phyloP scores from a whole-genome alignment of 1,140 invertebrate genomes.

The Eumaeus atala region DNA sequence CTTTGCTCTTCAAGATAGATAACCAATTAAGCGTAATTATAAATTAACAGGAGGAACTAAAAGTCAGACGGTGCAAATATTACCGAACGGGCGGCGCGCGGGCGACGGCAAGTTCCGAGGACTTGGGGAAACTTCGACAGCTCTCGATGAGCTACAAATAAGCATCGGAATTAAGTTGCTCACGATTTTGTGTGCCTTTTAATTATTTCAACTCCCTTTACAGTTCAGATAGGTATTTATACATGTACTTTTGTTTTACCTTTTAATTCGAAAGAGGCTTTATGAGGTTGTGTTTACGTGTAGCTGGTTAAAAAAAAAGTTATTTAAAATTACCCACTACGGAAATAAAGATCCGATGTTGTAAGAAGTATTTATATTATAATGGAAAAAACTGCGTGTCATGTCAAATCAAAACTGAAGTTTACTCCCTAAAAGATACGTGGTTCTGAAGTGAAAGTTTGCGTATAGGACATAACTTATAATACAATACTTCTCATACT shows the following conservation, averaged over 20 bases:
- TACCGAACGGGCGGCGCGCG: constrained; percentile 27
- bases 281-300: no score
- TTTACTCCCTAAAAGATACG: no score
- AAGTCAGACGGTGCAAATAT: constrained; percentile 40
- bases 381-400: no score
- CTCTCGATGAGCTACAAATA: constrained; percentile 56
- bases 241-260: constrained; percentile 8
- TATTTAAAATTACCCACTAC: no score
- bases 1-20: constrained; percentile 32
- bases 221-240: constrained; percentile 6
- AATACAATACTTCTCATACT: no score
- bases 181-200: constrained; percentile 55
- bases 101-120: constrained; percentile 29
- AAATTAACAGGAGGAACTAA: constrained; percentile 45
- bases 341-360: no score
- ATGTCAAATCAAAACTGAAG: no score
- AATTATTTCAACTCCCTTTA: constrained; percentile 46
- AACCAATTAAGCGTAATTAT: constrained; percentile 50
- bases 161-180: constrained; percentile 58
- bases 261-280: not conserved
- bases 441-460: no score
- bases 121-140: constrained; percentile 35
- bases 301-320: no score
- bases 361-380: no score
- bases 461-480: no score